Conservation (phyloP, 2,797 vertebrate genomes). For the Todus mexicanus region DNA sequence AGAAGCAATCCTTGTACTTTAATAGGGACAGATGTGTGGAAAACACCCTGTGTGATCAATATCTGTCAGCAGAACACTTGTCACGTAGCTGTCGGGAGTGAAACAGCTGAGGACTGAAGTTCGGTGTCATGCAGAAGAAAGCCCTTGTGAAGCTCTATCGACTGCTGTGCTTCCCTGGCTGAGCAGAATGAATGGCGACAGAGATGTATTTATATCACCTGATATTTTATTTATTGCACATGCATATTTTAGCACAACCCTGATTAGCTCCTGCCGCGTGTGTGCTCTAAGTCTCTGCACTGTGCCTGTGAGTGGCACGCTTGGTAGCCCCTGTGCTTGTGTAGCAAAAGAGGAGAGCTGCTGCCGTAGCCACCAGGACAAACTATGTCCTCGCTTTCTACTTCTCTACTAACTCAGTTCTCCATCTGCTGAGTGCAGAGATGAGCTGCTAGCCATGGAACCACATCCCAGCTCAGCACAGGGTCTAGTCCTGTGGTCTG, state of each 20-base stretch:
- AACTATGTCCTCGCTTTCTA: neutral
- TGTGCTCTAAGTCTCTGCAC: neutral
- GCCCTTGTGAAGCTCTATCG: neutral
- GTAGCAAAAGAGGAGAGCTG: neutral
- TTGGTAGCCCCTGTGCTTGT: neutral
- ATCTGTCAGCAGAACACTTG: neutral
- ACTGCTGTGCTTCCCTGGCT: neutral
- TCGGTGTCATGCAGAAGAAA: neutral
- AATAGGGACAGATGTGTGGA: neutral
- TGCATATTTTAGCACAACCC: conserved; percentile 19
- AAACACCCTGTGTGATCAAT: neutral
- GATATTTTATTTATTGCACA: conserved; percentile 47
- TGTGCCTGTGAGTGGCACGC: neutral
- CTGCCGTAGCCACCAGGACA: neutral
- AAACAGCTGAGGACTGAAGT: neutral
- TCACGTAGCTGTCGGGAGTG: neutral
- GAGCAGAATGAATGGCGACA: neutral
- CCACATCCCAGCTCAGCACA: neutral
- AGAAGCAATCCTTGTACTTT: neutral
- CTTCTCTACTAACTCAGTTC: neutral
- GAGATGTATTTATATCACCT: neutral
- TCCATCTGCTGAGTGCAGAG: neutral
- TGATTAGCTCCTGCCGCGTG: neutral
- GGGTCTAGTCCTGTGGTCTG: neutral
- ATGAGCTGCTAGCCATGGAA: neutral